phyloP scores from a whole-genome alignment of 2,113 vertebrate genomes.

The Lynx canadensis region DNA sequence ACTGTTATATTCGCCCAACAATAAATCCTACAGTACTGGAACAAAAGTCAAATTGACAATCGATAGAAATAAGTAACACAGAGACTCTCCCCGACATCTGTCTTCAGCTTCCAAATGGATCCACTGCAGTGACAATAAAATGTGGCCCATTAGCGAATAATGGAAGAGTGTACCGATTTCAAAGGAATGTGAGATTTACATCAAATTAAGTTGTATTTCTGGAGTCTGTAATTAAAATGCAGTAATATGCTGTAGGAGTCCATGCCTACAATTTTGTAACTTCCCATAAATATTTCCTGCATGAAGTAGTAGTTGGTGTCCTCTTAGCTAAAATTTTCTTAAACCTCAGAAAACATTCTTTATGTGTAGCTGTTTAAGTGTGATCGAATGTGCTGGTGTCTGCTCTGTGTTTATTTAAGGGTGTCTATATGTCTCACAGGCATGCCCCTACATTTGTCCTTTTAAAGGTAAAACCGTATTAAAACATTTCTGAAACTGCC shows the following conservation, averaged over 20 bases:
- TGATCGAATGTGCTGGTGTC: conserved; percentile 12
- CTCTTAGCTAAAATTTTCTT: conserved; percentile 62
- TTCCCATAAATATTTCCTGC: conserved; percentile 77
- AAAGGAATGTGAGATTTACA: conserved; percentile 48
- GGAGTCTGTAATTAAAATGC: conserved; percentile 69
- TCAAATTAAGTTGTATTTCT: conserved; percentile 50
- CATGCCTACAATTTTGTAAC: conserved; percentile 62
- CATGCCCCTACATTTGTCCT: conserved; percentile 31
- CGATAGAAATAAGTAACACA: neutral
- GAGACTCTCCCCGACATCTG: neutral
- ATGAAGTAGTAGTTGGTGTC: conserved; percentile 70
- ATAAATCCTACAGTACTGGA: conserved; percentile 43
- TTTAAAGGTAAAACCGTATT: conserved; percentile 71
- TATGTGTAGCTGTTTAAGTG: neutral
- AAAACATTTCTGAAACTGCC: conserved; percentile 64
- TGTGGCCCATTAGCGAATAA: neutral
- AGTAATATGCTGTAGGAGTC: conserved; percentile 37
- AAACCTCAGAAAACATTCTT: conserved; percentile 64
- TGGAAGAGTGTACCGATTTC: conserved; percentile 43
- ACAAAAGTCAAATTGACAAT: conserved; percentile 57
- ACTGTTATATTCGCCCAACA: conserved; percentile 46
- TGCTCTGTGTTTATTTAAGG: conserved; percentile 48
- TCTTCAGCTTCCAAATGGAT: neutral
- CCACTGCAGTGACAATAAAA: neutral
- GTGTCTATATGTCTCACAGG: conserved; percentile 5